phyloP scores from a whole-genome alignment of 1,140 invertebrate genomes.

The Euura lappo region DNA sequence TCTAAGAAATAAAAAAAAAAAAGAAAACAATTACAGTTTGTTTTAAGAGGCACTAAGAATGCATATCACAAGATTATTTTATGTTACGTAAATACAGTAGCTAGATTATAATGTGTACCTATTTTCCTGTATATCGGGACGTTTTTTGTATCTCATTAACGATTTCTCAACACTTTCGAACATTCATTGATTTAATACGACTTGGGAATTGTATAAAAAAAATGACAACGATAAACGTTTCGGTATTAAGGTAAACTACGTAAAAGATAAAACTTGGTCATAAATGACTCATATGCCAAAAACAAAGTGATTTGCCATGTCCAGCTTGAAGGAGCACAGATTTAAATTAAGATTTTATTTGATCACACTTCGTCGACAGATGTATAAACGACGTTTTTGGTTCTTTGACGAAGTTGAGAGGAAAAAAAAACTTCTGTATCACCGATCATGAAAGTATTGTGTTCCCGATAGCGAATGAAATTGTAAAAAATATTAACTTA shows the following conservation, averaged over 20 bases:
- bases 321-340: conserved; percentile 19
- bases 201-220: background rate
- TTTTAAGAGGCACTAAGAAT: background rate
- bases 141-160: background rate
- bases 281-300: conserved; percentile 24
- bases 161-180: background rate
- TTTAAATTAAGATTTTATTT: conserved; percentile 16
- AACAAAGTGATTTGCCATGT: conserved; percentile 34
- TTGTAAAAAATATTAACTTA: conserved; percentile 7
- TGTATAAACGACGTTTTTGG: background rate
- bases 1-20: too few relatives aligned
- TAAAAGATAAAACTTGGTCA: background rate
- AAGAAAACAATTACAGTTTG: too few relatives aligned
- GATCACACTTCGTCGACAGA: conserved; percentile 18
- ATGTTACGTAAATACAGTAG: background rate
- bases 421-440: conserved; percentile 13
- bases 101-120: background rate
- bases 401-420: background rate
- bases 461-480: background rate
- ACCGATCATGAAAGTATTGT: conserved; percentile 9
- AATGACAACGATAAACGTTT: background rate
- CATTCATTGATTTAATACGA: background rate
- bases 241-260: background rate
- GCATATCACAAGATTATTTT: background rate
- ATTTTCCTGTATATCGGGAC: background rate